Base-by-base conservation (phyloP, 2,113 vertebrate genomes). In the Callipepla californica region DNA sequence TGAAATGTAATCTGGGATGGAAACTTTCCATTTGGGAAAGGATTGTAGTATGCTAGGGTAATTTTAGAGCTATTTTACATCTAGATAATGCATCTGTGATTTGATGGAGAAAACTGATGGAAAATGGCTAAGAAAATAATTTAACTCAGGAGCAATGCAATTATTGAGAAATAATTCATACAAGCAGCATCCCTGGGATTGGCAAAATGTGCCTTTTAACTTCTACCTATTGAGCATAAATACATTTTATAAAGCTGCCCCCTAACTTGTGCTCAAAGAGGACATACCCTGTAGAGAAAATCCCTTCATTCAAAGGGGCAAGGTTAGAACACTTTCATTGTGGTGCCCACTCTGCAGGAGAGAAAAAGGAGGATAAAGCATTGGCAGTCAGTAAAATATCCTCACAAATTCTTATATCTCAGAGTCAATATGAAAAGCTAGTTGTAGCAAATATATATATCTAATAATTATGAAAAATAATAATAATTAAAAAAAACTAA, bases 31-130 rank as follows among this genome's bases (percentile, higher is more conserved):
- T 58, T 86, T 55, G 8, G 58, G 57, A 65, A 88, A 72, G 25
- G 38, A 74, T 20, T 83, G 44, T 66, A 32, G 51, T n/a, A 28
- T 67, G 55, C 36, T 67, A 73, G 36, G 25, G 38, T 63, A 94
- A 87, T 91, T 68, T 87, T 66, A 62, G 42, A 40, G 23, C 59
- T 92, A 45, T 77, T 94, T 95, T 85, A 42, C 70, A 80, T 88
- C 93, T 75, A 82, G 19, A 83, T 66, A 80, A 82, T 38, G 14
- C n/a, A 66, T 34, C n/a, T 82, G 59, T 82, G 88, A 85, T 91
- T 73, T 66, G 51, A 67, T 87, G 61, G 50, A 93, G 79, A 85
- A 87, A 85, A 91, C 47, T 90, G 50, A 82, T 66, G 9, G 74
- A 38, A 87, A 94, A 84, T 72, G 38, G 25, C 2, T 61, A 65